phyloP scores from a whole-genome alignment of 2,113 vertebrate species.

The Zosterops lateralis region DNA sequence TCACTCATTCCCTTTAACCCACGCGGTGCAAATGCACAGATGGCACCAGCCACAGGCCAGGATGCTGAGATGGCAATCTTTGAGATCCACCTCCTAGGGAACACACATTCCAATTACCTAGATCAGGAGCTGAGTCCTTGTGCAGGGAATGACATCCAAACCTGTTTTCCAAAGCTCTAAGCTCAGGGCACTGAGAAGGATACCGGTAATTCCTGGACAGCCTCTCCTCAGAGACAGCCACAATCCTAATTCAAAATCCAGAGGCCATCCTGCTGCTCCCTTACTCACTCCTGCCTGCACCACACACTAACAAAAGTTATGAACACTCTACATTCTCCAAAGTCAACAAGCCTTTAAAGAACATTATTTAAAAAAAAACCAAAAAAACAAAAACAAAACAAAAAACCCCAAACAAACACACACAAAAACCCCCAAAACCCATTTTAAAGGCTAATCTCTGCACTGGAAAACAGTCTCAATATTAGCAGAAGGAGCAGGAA shows the following conservation, averaged over 20 bases:
- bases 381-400: too few relatives aligned
- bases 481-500: not conserved
- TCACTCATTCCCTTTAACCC: not conserved
- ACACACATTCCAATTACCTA: not conserved
- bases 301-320: not conserved
- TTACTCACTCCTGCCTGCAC: not conserved
- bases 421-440: too few relatives aligned
- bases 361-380: not conserved
- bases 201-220: not conserved
- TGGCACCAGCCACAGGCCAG: not conserved
- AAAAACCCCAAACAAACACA: too few relatives aligned
- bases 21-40: accelerated
- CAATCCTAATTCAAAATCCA: not conserved
- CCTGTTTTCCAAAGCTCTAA: not conserved
- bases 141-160: not conserved
- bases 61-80: not conserved
- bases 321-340: not conserved
- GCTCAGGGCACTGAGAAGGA: not conserved
- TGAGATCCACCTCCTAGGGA: not conserved
- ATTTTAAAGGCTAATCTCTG: not conserved
- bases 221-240: not conserved
- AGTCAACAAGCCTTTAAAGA: not conserved
- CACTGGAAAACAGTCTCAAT: not conserved
- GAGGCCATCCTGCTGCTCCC: not conserved
- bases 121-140: not conserved